Evolutionary conservation across 2,113 vertebrate species (phyloP).

Genomic region (Coturnix japonica): DNA sequence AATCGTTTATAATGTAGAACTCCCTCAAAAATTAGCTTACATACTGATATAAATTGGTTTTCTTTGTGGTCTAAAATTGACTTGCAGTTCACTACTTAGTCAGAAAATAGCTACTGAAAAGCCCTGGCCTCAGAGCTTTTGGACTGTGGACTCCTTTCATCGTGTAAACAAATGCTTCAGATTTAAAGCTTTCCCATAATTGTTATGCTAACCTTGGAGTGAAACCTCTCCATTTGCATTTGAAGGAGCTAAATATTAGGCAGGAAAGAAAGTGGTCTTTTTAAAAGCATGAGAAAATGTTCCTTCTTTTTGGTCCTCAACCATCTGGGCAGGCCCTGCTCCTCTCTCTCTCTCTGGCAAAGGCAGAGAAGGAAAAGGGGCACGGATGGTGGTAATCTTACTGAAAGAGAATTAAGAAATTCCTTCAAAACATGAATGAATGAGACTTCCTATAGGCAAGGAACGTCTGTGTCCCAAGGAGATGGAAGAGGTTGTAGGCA

Average conservation of each 20-base stretch:
- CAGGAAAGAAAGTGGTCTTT: constrained; percentile 94
- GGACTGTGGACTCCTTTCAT: constrained; percentile 90
- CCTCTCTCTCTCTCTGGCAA: constrained; percentile 78
- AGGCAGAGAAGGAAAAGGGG: constrained; percentile 71
- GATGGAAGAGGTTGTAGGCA: constrained; percentile 50
- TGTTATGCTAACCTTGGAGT: constrained; percentile 99
- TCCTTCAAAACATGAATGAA: constrained; percentile 73
- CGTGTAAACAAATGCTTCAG: constrained; percentile 95
- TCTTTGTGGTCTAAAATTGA: constrained; percentile 88
- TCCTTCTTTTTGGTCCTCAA: constrained; percentile 86
- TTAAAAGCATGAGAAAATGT: constrained; percentile 98
- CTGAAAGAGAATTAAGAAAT: constrained; percentile 76
- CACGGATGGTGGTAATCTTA: constrained; percentile 74
- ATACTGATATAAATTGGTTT: constrained; percentile 81
- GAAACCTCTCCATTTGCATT: constrained; percentile 97
- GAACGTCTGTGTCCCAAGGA: constrained; percentile 44
- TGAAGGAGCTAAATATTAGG: constrained; percentile 99
- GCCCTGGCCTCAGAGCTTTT: constrained; percentile 79
- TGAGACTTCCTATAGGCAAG: constrained; percentile 71
- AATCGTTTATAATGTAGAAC: constrained; percentile 72
- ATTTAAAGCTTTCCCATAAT: constrained; percentile 99
- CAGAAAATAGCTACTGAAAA: constrained; percentile 85
- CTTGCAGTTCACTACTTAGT: constrained; percentile 84
- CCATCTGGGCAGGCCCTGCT: constrained; percentile 92
- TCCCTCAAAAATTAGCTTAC: constrained; percentile 82